Percentiles rank a stretch among this genome's conserved stretches.
These are phyloP conservation scores for Zeuzera pyrina DNA, from an alignment of 2,888 invertebrate species.

Conservation along the genomic window DNA sequence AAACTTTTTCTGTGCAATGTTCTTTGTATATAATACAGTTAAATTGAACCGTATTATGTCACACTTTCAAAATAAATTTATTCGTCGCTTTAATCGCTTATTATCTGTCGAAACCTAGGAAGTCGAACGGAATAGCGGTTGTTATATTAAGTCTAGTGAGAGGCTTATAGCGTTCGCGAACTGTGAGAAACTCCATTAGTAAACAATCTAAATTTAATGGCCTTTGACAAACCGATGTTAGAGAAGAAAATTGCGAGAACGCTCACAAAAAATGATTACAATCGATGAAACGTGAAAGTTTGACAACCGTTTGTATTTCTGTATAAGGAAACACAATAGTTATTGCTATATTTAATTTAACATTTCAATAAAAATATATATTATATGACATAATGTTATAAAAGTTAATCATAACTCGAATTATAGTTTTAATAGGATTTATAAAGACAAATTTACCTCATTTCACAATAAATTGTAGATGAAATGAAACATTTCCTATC, in stretches of 20 bases:
- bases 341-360: too few relatives aligned
- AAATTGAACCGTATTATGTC: constrained; percentile 2
- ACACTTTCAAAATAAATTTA: constrained; percentile 4
- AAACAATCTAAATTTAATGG: constrained; percentile 26
- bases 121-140: constrained; percentile 5
- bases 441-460: too few relatives aligned
- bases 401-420: too few relatives aligned
- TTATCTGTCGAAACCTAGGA: constrained; percentile 5
- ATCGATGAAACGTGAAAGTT: constrained; percentile 24
- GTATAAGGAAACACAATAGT: too few relatives aligned
- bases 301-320: constrained; percentile 8
- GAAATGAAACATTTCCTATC: too few relatives aligned
- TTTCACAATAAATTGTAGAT: too few relatives aligned
- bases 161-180: constrained; percentile 5
- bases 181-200: constrained; percentile 21
- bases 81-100: constrained; percentile 4
- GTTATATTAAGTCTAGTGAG: constrained; percentile 7
- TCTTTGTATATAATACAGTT: too few relatives aligned
- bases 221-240: constrained; percentile 26
- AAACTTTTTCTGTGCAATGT: too few relatives aligned
- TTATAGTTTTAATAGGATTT: too few relatives aligned
- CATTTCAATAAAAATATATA: too few relatives aligned
- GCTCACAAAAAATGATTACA: constrained; percentile 17
- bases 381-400: too few relatives aligned
- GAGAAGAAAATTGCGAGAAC: constrained; percentile 11